Evolutionary conservation across 2,797 vertebrate species (phyloP), one percentile per base, ranked within the genome.

Genomic region (Poliocrania exsul): DNA sequence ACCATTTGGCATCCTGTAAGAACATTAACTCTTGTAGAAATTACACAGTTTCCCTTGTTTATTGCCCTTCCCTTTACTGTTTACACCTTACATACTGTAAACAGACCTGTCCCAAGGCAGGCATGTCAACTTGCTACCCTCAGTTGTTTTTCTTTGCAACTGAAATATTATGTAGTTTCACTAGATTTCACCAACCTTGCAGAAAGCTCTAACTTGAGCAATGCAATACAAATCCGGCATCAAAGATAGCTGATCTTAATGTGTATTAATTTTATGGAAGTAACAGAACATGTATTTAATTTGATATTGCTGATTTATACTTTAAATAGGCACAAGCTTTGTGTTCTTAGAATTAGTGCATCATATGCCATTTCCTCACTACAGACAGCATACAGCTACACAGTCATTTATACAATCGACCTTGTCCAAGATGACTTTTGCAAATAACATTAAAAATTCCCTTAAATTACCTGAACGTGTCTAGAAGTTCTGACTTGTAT

Each of bases 391-490:
- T 2, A 10, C 1, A 62, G 31, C 51, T n/a, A 17, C 7, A 19
- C 8, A 25, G 16, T 11, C 33, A 17, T 6, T 50, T 23, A 6
- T 9, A 56, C n/a, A 75, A 20, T 7, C 13, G 26, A 70, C 25
- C 12, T 20, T 12, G 16, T 9, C 37, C 38, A 2, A 53, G 23
- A 16, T 14, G 15, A 50, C 33, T 85, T 80, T 12, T 33, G 12
- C 28, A 91, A 64, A 57, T 15, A 47, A 49, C 1, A 2, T 53
- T 51, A 38, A 79, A 49, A 40, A 47, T 8, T 19, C 23, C 10
- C 0, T 21, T 29, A 66, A 47, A 13, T 28, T 37, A 77, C 57
- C 28, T 40, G 65, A 70, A 29, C 0, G 1, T 0, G 1, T 7
- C 23, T 61, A 14, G 9, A 40, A 78, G 56, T 26, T 42, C 54